Percentiles rank a stretch among this genome's conserved stretches.
Conservation (phyloP, 2,113 vertebrate species). For the Pristiophorus japonicus region DNA sequence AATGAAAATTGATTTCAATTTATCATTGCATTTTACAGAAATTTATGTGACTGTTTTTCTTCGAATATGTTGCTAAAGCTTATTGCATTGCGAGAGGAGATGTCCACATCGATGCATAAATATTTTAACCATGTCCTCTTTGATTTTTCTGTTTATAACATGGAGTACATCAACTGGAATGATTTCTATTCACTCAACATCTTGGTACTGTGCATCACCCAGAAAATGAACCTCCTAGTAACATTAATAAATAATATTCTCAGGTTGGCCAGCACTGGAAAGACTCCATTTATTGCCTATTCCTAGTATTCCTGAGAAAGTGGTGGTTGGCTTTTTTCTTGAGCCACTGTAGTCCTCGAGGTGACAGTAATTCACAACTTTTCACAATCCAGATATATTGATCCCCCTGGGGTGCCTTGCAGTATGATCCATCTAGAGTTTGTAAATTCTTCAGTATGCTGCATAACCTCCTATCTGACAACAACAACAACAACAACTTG, state of each 20-base stretch:
- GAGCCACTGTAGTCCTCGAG: not conserved
- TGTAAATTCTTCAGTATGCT: not conserved
- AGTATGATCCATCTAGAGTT: not conserved
- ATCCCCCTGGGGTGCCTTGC: not conserved
- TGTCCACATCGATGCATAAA: not conserved
- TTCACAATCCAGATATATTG: not conserved
- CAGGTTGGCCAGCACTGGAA: not conserved
- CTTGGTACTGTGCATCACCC: not conserved
- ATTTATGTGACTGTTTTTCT: not conserved
- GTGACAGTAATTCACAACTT: not conserved
- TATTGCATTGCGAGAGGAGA: not conserved
- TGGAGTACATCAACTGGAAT: not conserved
- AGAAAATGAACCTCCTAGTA: not conserved
- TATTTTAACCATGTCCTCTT: not conserved
- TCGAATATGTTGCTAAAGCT: not conserved
- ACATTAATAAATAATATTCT: not conserved
- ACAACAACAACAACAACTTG: no score
- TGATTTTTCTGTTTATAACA: not conserved
- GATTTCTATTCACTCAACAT: not conserved
- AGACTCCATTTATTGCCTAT: not conserved
- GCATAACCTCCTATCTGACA: not conserved
- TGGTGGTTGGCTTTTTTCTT: not conserved
- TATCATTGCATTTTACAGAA: not conserved
- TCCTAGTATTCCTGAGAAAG: not conserved
- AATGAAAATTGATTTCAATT: constrained; percentile 1